Conservation (phyloP, 2,113 vertebrate genomes). For the Myotis brandtii region DNA sequence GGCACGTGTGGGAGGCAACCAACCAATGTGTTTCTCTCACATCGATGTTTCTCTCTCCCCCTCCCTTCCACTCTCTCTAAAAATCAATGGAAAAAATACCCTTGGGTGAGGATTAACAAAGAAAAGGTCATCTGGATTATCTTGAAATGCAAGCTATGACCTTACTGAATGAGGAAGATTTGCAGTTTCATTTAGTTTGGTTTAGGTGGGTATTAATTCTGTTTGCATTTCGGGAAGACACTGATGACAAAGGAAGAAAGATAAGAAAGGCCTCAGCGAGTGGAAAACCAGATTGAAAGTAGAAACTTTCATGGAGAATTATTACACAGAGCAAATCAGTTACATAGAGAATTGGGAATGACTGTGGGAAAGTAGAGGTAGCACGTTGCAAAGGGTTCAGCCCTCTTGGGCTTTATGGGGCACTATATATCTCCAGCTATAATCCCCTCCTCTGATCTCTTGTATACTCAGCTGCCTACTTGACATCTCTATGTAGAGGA, state of each 20-base stretch:
- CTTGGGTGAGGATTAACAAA: too few species aligned
- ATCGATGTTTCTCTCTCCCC: too few species aligned
- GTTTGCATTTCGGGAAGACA: neutral
- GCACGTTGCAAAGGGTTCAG: neutral
- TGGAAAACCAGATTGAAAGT: neutral
- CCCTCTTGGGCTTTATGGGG: neutral
- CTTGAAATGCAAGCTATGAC: neutral
- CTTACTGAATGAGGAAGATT: neutral
- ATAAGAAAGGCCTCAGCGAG: neutral
- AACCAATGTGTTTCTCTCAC: too few species aligned
- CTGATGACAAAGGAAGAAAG: neutral
- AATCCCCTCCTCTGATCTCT: neutral
- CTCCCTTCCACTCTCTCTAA: too few species aligned
- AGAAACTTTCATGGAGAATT: neutral
- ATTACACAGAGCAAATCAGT: neutral
- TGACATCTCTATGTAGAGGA: neutral
- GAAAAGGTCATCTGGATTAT: neutral
- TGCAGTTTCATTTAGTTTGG: constrained; percentile 1
- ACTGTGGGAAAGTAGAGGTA: neutral
- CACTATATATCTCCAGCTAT: neutral
- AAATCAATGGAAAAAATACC: too few species aligned
- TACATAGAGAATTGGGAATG: neutral
- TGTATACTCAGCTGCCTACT: neutral
- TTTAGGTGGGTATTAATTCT: neutral
- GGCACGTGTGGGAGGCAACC: too few species aligned